A percentile compares a stretch with the other conserved stretches of the same genome.
Conservation (phyloP, 2,797 vertebrate genomes). For the Danio aesculapii region DNA sequence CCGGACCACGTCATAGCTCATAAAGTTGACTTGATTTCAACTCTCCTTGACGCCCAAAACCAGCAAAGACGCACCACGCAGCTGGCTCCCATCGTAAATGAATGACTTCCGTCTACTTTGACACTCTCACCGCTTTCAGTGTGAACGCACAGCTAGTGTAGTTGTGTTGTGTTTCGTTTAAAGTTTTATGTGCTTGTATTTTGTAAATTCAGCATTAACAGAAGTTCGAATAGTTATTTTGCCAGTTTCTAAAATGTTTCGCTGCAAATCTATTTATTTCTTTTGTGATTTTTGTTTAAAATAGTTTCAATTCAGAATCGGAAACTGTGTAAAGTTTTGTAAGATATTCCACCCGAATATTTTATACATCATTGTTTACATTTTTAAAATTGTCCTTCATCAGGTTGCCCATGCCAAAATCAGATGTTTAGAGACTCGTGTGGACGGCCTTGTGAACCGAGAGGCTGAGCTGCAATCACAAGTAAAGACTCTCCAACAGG, state of each 20-base stretch:
- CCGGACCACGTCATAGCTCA: too few relatives aligned
- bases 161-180: too few relatives aligned
- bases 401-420: constrained; percentile 89
- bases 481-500: constrained; percentile 82
- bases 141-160: too few relatives aligned
- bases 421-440: constrained; percentile 81
- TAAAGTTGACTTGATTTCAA: too few relatives aligned
- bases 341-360: not conserved
- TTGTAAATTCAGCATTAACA: not conserved
- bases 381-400: not conserved
- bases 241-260: too few relatives aligned
- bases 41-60: too few relatives aligned
- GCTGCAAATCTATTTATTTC: not conserved
- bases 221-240: too few relatives aligned
- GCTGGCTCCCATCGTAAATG: too few relatives aligned
- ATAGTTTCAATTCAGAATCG: not conserved
- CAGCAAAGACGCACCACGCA: too few relatives aligned
- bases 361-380: too few relatives aligned
- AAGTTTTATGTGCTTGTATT: not conserved
- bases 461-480: constrained; percentile 79
- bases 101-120: too few relatives aligned
- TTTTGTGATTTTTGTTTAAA: not conserved
- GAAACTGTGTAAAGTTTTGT: not conserved
- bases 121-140: too few relatives aligned
- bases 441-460: constrained; percentile 82